Evolutionary conservation across 2,888 invertebrate genomes (phyloP).

Genomic region (Andrena minutula): DNA sequence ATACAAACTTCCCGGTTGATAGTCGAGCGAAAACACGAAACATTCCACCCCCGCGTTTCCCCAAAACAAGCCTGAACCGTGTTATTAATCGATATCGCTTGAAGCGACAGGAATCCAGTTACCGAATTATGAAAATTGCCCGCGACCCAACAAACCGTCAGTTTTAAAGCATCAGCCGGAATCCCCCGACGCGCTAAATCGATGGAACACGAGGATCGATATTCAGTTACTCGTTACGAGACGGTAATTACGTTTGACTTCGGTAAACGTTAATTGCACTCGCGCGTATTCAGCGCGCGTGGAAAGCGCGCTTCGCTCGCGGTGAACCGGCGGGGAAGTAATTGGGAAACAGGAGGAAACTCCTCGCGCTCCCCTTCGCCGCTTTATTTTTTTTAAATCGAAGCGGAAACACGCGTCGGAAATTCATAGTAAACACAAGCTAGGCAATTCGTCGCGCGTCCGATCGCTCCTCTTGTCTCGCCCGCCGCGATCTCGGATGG

Average conservation of each 20-base stretch:
- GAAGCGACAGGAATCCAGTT: background rate
- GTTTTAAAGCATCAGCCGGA: constrained; percentile 1
- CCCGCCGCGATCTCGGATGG: background rate
- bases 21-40: background rate
- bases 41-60: background rate
- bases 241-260: constrained; percentile 38
- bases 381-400: background rate
- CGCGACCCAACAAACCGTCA: no score
- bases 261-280: constrained; percentile 25
- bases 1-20: background rate
- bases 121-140: constrained; percentile 23
- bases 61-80: background rate
- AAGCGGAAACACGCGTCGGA: no score
- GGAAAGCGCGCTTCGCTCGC: constrained; percentile 4
- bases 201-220: constrained; percentile 32
- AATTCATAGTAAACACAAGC: constrained; percentile 1
- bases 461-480: constrained; percentile 9
- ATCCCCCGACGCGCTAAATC: background rate
- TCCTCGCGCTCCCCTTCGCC: background rate
- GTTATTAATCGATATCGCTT: background rate
- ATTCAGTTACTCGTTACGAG: constrained; percentile 37
- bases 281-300: background rate
- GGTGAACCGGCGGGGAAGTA: background rate
- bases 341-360: background rate
- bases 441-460: background rate